Conservation (phyloP, 2,113 vertebrate genomes). For the Gopherus flavomarginatus region DNA sequence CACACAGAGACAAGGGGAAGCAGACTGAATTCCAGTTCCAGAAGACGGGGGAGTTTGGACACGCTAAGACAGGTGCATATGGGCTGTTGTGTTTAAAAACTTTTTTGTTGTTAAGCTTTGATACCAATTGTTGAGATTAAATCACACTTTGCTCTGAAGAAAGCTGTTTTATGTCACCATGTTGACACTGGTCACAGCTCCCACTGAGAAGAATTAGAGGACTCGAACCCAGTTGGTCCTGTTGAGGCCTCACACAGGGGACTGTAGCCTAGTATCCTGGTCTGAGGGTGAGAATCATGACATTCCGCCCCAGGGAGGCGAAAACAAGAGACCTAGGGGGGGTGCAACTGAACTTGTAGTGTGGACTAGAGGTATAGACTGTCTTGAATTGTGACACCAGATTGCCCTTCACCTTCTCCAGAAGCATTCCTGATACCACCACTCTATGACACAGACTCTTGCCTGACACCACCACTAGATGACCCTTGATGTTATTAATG, state of each 20-base stretch:
- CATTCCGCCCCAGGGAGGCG: not conserved
- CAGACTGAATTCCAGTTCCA: not conserved
- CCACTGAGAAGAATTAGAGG: not conserved
- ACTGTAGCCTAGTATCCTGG: not conserved
- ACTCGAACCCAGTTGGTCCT: not conserved
- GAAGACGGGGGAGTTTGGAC: not conserved
- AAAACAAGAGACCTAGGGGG: not conserved
- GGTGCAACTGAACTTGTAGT: not conserved
- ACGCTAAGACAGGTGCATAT: not conserved
- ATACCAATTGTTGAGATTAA: not conserved
- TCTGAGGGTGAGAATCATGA: not conserved
- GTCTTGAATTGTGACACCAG: not conserved
- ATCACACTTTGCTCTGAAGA: not conserved
- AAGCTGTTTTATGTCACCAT: not conserved
- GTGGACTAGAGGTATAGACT: not conserved
- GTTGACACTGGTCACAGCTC: rapidly evolving
- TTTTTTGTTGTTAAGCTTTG: not conserved
- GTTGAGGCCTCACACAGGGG: not conserved
- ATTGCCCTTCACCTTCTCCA: not conserved
- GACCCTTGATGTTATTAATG: no score
- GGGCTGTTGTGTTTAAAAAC: not conserved
- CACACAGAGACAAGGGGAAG: not conserved
- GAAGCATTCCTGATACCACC: not conserved
- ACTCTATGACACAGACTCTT: not conserved
- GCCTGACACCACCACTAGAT: no score